Percentiles rank a stretch among this genome's conserved stretches.
These are phyloP conservation scores for Ophioderma brevispina DNA, from an alignment of 35 echinoderm and acorn worm species.

Conservation along the genomic window DNA sequence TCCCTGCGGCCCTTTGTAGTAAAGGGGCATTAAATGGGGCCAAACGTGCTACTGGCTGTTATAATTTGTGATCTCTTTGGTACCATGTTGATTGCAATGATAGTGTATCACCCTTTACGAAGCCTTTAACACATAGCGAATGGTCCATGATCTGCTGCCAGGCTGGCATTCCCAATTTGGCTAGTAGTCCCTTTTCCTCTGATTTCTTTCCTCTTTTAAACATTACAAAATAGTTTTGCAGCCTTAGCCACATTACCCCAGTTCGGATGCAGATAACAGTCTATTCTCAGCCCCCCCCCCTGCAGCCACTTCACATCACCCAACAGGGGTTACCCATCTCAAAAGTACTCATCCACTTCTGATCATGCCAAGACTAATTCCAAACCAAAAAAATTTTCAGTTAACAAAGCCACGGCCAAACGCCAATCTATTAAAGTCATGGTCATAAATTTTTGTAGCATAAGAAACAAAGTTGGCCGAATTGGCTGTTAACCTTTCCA, in stretches of 20 bases:
- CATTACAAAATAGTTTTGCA: not conserved
- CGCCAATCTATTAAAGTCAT: not conserved
- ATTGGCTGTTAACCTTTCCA: not conserved
- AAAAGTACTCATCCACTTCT: not conserved
- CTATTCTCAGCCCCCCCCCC: not conserved
- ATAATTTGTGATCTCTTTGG: slow-evolving; percentile 8
- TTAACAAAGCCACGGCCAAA: not conserved
- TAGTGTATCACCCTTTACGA: not conserved
- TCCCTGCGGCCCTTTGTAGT: not conserved
- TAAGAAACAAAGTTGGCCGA: not conserved
- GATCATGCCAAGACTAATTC: too few relatives aligned
- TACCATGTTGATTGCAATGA: not conserved
- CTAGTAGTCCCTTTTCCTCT: not conserved
- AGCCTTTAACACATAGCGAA: not conserved
- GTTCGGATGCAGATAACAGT: not conserved
- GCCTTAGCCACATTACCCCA: not conserved
- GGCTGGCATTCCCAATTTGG: not conserved
- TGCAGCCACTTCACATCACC: not conserved
- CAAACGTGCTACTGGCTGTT: not conserved
- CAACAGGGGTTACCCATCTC: not conserved
- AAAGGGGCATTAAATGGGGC: slow-evolving; percentile 11
- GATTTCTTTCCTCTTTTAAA: not conserved
- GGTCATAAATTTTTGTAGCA: slow-evolving; percentile 8
- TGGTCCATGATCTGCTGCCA: not conserved
- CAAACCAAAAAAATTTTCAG: too few relatives aligned